Percentiles rank a stretch among this genome's conserved stretches.
phyloP scores from a whole-genome alignment of 2,797 vertebrate species.

The Malacoctenus gilli region DNA sequence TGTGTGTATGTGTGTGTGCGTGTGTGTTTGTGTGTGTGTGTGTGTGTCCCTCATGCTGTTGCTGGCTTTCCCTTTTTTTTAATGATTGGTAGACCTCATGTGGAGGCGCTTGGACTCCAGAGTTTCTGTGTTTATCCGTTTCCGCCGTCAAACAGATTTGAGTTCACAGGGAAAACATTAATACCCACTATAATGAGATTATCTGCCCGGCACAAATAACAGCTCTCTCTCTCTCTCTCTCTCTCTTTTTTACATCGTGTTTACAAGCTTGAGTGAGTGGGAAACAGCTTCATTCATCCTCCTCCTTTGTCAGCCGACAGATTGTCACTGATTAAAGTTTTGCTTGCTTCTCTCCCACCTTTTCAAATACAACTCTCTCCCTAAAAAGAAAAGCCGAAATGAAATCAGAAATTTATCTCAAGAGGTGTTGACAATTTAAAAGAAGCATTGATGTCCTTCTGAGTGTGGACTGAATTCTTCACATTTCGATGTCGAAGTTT shows the following conservation, averaged over 20 bases:
- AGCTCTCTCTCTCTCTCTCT: too few species aligned
- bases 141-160: conserved; percentile 18
- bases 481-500: too few species aligned
- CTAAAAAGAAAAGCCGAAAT: too few species aligned
- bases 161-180: conserved; percentile 15
- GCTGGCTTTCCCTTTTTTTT: conserved; percentile 27
- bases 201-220: conserved; percentile 29
- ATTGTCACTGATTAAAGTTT: not conserved
- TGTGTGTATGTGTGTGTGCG: conserved; percentile 17
- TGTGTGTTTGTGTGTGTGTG: too few species aligned
- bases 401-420: too few species aligned
- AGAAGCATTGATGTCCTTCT: too few species aligned
- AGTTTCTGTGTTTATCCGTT: conserved; percentile 28
- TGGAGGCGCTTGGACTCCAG: conserved; percentile 25
- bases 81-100: conserved; percentile 33
- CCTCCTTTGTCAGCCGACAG: not conserved
- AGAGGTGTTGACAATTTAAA: too few species aligned
- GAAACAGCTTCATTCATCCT: not conserved
- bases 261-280: conserved; percentile 19
- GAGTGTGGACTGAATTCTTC: too few species aligned
- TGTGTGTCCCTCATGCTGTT: conserved; percentile 10
- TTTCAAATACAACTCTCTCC: too few species aligned
- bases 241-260: conserved; percentile 24
- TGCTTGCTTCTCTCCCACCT: too few species aligned
- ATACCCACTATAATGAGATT: conserved; percentile 14